Evolutionary conservation across 2,113 vertebrate genomes (phyloP), one percentile per base, ranked within the genome.

Genomic region (Eulacestoma nigropectus): DNA sequence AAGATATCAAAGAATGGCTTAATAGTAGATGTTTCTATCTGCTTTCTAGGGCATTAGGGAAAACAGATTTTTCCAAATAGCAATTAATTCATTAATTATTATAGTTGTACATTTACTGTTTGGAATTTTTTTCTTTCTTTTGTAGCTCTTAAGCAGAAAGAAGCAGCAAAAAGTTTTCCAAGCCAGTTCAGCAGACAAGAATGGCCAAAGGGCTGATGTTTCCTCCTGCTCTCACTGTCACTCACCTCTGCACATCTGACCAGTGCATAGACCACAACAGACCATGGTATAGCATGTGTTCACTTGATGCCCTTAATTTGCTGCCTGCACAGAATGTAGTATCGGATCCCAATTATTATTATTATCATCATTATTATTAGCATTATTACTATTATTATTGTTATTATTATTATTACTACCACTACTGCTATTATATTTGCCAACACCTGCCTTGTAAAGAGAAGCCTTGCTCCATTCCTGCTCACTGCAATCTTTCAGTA

Each of bases 281-380:
- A 80, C n/a, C 18, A 44, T 1, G 0, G 53, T 53, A 59, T 19
- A 74, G 26, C 4, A 33, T 4, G 3, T 89, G 55, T 19, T 93
- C 39, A 47, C 76, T 80, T 67, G 64, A 56, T 90, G 50, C 39
- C 94, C 64, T 79, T 78, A 42, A 35, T 89, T 91, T 95, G 37
- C 59, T 93, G 13, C 27, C 73, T 94, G 35, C 56, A 92, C 44
- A 86, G 78, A 73, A 87, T 23, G 32, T 50, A 73, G n/a, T 53
- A 82, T 44, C 96, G 49, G 33, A 52, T 60, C 33, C 12, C n/a
- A 55, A 12, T 16, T 19, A 5, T 23, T 10, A 13, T 10, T 8
- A 3, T 17, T 13, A 16, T 5, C 27, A 21, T 20, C 13, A 13
- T 5, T 30, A 17, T 8, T 29, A 4, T 20, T 30, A 26, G 7